Base-by-base conservation (phyloP, 2,888 invertebrate species). In the Lasioglossum vierecki region DNA sequence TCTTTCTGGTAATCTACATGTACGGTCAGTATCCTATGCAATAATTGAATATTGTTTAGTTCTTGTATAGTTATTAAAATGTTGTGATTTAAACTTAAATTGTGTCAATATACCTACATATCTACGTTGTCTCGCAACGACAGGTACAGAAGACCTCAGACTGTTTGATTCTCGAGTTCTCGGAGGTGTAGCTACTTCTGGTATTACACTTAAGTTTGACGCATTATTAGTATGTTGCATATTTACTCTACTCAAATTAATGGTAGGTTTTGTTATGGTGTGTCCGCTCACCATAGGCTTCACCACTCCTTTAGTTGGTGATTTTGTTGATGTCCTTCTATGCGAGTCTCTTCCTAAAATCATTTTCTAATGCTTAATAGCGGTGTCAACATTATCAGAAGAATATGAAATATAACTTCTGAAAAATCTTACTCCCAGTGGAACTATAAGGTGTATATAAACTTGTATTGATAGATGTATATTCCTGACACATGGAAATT, bases 281-380 rank as follows among this genome's bases (percentile, higher is more conserved):
- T 94, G 93, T 35, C 95, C 95, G 83, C 94, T 92, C 35, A 95
- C 94, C 94, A 95, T 95, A 63, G 95, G 95, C 57, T 95, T 93
- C 6, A 95, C 95, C 22, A 95, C 94, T 53, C 94, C 94, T 82
- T 89, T 92, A 35, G 94, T 92, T 66, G 94, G 94, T 35, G 94
- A 92, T 87, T 94, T 94, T 49, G 86, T 86, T 0, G 93, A 93
- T 26, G 92, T 41, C 85, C 92, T 88, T 86, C 89, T 90, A 22
- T 46, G 79, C 0, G 92, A 92, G 13, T 94, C 94, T 83, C 90
- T 91, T 49, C 87, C 93, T 92, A 68, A 22, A 88, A 88, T 60
- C 66, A 74, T 39, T 49, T 35, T 63, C 8, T 41, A 18, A 53
- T 63, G 6, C 13, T 72, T 53, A 1, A 57, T 46, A 75, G 6